phyloP scores from a whole-genome alignment of 2,797 vertebrate genomes.

The Syngnathus acus region DNA sequence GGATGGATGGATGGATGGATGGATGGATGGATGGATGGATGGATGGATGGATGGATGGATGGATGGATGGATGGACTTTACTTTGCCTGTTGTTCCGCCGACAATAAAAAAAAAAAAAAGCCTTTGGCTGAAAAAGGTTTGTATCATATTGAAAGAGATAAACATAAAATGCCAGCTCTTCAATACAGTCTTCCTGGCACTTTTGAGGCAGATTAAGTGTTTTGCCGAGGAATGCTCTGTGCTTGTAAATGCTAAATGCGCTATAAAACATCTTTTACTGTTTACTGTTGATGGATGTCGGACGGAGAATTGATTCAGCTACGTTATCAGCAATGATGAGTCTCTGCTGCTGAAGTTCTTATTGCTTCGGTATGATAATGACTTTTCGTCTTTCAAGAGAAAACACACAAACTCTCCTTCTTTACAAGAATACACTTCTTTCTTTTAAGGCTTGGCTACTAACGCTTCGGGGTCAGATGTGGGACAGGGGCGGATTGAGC shows the following conservation, averaged over 20 bases:
- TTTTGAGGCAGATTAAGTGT: conserved; percentile 31
- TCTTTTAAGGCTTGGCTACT: background rate
- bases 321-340: background rate
- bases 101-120: background rate
- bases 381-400: background rate
- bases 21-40: no score
- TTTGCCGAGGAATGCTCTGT: conserved; percentile 21
- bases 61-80: no score
- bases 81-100: background rate
- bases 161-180: conserved; percentile 17
- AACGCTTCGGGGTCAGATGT: conserved; percentile 3
- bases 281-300: conserved; percentile 27
- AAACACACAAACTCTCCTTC: background rate
- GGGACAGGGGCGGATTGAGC: conserved; percentile 8
- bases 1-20: no score
- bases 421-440: background rate
- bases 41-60: no score
- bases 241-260: conserved; percentile 29
- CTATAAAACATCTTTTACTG: conserved; percentile 22
- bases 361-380: background rate
- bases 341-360: background rate
- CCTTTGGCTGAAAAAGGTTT: background rate
- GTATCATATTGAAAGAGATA: background rate
- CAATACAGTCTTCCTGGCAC: conserved; percentile 29
- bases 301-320: background rate